These are phyloP conservation scores for Orchestes rusci DNA, from an alignment of 2,888 invertebrate genomes.

Conservation along the genomic window DNA sequence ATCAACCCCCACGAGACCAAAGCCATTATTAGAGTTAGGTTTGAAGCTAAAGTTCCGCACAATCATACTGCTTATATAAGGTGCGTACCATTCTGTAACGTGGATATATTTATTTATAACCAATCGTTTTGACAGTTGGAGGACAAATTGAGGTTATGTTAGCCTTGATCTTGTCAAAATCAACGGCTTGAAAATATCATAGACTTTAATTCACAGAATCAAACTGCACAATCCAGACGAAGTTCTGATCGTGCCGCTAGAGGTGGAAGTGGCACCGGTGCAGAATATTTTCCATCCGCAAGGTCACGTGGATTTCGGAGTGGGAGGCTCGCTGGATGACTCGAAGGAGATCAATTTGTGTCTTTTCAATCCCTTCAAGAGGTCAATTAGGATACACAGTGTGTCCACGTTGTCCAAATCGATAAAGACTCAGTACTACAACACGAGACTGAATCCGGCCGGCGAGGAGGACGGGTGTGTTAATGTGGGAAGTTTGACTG, in stretches of 20 bases:
- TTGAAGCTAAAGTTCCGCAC: constrained; percentile 67
- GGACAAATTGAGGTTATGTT: too few species aligned
- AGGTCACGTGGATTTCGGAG: constrained; percentile 73
- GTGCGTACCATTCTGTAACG: constrained; percentile 40
- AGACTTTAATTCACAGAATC: too few species aligned
- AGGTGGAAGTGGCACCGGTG: constrained; percentile 66
- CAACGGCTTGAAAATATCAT: too few species aligned
- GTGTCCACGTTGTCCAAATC: constrained; percentile 58
- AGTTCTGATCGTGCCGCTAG: constrained; percentile 72
- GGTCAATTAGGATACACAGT: constrained; percentile 58
- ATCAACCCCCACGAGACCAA: constrained; percentile 84
- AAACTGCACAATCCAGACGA: constrained; percentile 61
- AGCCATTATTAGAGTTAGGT: constrained; percentile 79
- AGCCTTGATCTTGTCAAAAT: too few species aligned
- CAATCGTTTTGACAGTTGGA: too few species aligned
- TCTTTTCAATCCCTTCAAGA: constrained; percentile 60
- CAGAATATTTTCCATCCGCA: constrained; percentile 74
- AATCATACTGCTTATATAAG: constrained; percentile 82
- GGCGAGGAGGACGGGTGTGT: constrained; percentile 39
- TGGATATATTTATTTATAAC: too few species aligned
- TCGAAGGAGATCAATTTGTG: constrained; percentile 54
- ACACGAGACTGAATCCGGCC: constrained; percentile 57
- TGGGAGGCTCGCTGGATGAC: constrained; percentile 63
- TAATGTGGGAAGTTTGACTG: constrained; percentile 59
- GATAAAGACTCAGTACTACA: constrained; percentile 59